A percentile compares a stretch with the other conserved stretches of the same genome.
phyloP scores from a whole-genome alignment of 2,797 vertebrate species.

The Moxostoma hubbsi region DNA sequence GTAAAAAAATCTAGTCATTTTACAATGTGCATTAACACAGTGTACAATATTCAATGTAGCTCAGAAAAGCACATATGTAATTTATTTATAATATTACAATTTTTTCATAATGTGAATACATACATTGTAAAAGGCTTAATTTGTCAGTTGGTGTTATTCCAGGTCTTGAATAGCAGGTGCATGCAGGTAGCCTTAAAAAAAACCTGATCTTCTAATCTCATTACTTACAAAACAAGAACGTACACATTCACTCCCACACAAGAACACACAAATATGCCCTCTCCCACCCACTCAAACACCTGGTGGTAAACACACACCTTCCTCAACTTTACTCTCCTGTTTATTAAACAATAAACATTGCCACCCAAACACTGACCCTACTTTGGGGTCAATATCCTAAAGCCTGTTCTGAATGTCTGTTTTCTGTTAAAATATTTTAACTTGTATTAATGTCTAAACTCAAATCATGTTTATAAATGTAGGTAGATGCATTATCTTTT shows the following conservation, averaged over 20 bases:
- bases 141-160: slow-evolving; percentile 8
- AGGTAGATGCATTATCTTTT: neutral
- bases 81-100: neutral
- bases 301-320: slow-evolving; percentile 30
- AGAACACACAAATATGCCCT: slow-evolving; percentile 55
- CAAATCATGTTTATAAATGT: neutral
- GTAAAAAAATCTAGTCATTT: neutral
- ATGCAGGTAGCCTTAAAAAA: slow-evolving; percentile 70
- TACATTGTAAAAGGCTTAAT: neutral
- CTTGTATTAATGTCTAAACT: neutral
- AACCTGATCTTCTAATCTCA: slow-evolving; percentile 78
- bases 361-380: neutral
- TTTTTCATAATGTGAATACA: neutral
- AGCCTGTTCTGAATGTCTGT: neutral
- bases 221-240: slow-evolving; percentile 67
- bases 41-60: neutral
- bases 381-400: neutral
- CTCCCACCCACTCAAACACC: slow-evolving; percentile 43
- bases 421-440: neutral
- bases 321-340: neutral
- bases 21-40: neutral
- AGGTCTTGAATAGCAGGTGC: slow-evolving; percentile 7
- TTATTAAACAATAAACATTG: slow-evolving; percentile 42
- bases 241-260: slow-evolving; percentile 45
- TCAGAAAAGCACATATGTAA: neutral